Conservation (phyloP, 2,113 vertebrate species). For the Psephotus haematonotus region DNA sequence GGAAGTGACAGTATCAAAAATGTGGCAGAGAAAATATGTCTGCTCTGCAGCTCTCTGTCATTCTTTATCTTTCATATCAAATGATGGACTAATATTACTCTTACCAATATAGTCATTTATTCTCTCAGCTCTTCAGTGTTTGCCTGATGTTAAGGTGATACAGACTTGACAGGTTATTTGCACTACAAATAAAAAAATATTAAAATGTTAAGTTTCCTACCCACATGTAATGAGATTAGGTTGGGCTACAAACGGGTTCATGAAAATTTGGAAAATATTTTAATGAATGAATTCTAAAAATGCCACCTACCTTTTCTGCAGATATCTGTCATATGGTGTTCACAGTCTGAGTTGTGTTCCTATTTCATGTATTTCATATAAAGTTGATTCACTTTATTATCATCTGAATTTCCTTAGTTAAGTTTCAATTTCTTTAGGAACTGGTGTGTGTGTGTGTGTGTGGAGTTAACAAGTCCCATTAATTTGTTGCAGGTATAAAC, state of each 20-base stretch:
- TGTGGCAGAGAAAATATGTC: neutral
- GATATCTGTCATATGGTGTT: neutral
- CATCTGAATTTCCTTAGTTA: neutral
- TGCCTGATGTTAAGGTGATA: neutral
- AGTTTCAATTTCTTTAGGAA: neutral
- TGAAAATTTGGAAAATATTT: neutral
- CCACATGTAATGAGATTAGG: neutral
- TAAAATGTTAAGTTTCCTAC: neutral
- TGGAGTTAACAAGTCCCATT: neutral
- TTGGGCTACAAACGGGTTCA: neutral
- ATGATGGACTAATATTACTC: neutral
- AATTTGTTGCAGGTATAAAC: neutral
- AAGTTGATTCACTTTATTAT: neutral
- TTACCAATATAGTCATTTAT: neutral
- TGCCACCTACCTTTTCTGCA: neutral
- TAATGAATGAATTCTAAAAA: neutral
- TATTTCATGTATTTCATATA: neutral
- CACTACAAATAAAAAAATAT: neutral
- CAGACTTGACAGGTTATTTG: neutral
- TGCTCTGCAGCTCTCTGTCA: neutral
- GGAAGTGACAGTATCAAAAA: neutral
- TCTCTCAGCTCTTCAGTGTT: neutral
- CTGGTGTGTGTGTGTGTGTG: rapidly evolving
- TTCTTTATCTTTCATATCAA: neutral
- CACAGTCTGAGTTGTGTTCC: neutral